These are phyloP conservation scores for Malurus alboscapulatus DNA, from an alignment of 2,113 vertebrate genomes.

Conservation along the genomic window DNA sequence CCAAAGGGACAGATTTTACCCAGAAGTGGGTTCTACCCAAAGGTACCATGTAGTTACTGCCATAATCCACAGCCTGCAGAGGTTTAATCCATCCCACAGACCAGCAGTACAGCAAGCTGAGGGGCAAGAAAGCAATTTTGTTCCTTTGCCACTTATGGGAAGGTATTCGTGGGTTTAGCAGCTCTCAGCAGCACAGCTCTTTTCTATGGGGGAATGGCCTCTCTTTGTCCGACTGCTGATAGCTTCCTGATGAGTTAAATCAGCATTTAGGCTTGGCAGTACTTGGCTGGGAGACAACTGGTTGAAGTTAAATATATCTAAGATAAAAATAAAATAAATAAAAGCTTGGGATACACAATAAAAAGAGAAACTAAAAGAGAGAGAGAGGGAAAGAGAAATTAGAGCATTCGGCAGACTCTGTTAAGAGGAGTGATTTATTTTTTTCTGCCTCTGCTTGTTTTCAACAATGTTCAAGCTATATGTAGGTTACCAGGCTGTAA, in stretches of 20 bases:
- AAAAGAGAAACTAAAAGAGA: neutral
- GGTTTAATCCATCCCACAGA: neutral
- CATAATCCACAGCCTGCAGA: neutral
- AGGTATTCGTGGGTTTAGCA: fast-evolving
- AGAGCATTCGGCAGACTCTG: neutral
- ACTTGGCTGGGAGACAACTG: neutral
- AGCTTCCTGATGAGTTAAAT: neutral
- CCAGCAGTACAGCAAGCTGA: neutral
- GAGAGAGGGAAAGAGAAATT: neutral
- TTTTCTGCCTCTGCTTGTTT: neutral
- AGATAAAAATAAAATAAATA: neutral
- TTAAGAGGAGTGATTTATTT: neutral
- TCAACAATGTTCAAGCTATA: neutral
- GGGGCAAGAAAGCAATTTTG: neutral
- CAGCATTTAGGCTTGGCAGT: neutral
- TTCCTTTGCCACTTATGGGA: neutral
- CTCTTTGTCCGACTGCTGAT: neutral
- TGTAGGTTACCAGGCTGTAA: neutral
- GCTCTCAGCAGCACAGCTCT: neutral
- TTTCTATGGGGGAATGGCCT: neutral
- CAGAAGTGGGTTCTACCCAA: neutral
- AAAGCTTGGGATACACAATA: neutral
- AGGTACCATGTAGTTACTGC: neutral
- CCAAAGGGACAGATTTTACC: neutral
- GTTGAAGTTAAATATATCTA: neutral